phyloP scores from a whole-genome alignment of 1,140 invertebrate species.

The Babylonia areolata region DNA sequence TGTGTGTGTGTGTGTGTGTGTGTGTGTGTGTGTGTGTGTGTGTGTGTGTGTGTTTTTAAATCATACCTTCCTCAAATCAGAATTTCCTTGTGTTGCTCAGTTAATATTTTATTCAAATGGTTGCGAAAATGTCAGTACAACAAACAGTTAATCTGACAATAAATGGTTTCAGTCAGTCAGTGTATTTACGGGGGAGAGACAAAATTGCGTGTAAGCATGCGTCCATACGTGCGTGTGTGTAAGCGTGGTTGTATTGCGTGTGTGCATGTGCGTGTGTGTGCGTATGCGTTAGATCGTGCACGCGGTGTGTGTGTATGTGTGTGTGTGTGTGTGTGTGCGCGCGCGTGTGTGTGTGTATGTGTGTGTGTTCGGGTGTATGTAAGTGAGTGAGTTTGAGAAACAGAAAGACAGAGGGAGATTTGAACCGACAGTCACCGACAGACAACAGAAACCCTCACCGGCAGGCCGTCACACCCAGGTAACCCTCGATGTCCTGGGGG shows the following conservation, averaged over 20 bases:
- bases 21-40: too few relatives aligned
- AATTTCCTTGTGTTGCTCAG: too few relatives aligned
- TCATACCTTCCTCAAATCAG: too few relatives aligned
- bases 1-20: too few relatives aligned
- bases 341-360: not conserved
- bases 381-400: not conserved
- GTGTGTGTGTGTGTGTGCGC: not conserved
- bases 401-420: too few relatives aligned
- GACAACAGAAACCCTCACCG: constrained; percentile 21
- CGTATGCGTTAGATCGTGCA: not conserved
- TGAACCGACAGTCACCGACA: too few relatives aligned
- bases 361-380: not conserved
- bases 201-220: not conserved
- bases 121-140: too few relatives aligned
- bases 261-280: not conserved
- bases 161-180: too few relatives aligned
- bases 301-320: not conserved
- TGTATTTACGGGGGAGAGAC: too few relatives aligned
- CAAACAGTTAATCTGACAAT: too few relatives aligned
- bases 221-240: not conserved
- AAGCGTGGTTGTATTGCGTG: not conserved
- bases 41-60: too few relatives aligned
- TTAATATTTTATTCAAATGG: too few relatives aligned
- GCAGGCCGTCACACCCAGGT: constrained; percentile 41
- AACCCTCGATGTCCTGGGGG: constrained; percentile 16